These are phyloP conservation scores for Myotis pilosus DNA, from an alignment of 2,797 vertebrate genomes.

Conservation along the genomic window DNA sequence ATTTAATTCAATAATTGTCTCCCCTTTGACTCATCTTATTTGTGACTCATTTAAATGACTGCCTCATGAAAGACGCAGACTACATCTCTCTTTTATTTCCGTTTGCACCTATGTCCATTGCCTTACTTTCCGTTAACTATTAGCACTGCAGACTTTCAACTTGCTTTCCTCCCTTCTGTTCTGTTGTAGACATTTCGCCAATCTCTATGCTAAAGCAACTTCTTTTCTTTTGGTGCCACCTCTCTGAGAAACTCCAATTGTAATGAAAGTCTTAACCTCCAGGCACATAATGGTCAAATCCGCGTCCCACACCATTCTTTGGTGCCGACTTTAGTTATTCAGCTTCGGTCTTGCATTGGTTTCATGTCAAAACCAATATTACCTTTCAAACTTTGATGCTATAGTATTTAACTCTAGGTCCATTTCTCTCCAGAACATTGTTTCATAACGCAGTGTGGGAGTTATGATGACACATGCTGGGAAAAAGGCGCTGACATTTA, in stretches of 20 bases:
- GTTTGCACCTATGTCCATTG: no score
- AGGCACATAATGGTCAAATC: neutral
- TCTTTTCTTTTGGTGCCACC: neutral
- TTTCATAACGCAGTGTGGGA: slow-evolving; percentile 20
- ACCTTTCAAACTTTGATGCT: slow-evolving; percentile 17
- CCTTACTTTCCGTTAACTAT: neutral
- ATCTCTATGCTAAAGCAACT: neutral
- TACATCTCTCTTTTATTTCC: neutral
- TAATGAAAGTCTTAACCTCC: neutral
- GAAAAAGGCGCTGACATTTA: slow-evolving; percentile 25
- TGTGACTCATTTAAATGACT: neutral
- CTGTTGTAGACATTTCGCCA: neutral
- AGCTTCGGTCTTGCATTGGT: neutral
- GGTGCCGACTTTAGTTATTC: neutral
- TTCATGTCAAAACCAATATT: slow-evolving; percentile 70
- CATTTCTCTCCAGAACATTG: slow-evolving; percentile 39
- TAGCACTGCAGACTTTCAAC: neutral
- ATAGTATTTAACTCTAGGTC: neutral
- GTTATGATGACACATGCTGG: slow-evolving; percentile 27
- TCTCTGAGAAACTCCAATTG: neutral
- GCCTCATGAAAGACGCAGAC: neutral
- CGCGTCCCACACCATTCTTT: neutral
- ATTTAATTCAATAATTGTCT: neutral
- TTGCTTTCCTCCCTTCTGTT: neutral
- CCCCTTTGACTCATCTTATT: neutral